These are phyloP conservation scores for Gandaritis pyraliata DNA, from an alignment of 2,888 invertebrate species.

Conservation along the genomic window DNA sequence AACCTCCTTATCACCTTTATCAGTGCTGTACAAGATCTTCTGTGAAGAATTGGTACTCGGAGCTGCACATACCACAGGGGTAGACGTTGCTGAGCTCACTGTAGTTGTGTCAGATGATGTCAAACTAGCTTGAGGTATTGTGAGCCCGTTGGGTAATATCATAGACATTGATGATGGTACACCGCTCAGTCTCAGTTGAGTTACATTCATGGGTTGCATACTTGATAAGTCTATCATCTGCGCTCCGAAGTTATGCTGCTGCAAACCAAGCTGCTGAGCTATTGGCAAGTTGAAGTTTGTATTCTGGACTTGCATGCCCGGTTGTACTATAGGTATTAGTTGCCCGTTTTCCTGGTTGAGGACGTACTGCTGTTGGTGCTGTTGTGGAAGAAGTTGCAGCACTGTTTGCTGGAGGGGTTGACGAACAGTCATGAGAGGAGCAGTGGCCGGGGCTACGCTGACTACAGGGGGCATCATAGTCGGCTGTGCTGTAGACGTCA, in stretches of 20 bases:
- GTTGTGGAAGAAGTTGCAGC: conserved; percentile 71
- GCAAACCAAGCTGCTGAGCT: conserved; percentile 66
- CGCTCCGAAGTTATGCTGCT: conserved; percentile 75
- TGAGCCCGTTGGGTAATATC: conserved; percentile 73
- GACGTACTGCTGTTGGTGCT: conserved; percentile 76
- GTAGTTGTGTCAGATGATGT: conserved; percentile 73
- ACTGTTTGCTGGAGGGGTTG: conserved; percentile 66
- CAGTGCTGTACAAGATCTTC: conserved; percentile 76
- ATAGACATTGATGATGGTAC: conserved; percentile 80
- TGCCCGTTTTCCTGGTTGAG: conserved; percentile 79
- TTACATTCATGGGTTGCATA: conserved; percentile 79
- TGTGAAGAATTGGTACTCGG: conserved; percentile 74
- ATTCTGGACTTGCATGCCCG: conserved; percentile 75
- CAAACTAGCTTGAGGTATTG: conserved; percentile 73
- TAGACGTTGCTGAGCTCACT: conserved; percentile 72
- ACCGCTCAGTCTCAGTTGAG: conserved; percentile 73
- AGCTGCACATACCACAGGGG: conserved; percentile 79
- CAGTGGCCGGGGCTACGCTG: conserved; percentile 68
- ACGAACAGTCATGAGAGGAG: conserved; percentile 78
- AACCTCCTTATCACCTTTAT: conserved; percentile 76
- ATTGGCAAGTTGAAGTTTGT: conserved; percentile 74
- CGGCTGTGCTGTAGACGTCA: conserved; percentile 64
- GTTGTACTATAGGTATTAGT: conserved; percentile 79
- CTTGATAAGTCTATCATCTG: conserved; percentile 75
- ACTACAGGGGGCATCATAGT: conserved; percentile 71